A percentile compares a stretch with the other conserved stretches of the same genome.
Evolutionary conservation across 2,797 vertebrate genomes (phyloP).

Genomic region (Sorex maritimensis): DNA sequence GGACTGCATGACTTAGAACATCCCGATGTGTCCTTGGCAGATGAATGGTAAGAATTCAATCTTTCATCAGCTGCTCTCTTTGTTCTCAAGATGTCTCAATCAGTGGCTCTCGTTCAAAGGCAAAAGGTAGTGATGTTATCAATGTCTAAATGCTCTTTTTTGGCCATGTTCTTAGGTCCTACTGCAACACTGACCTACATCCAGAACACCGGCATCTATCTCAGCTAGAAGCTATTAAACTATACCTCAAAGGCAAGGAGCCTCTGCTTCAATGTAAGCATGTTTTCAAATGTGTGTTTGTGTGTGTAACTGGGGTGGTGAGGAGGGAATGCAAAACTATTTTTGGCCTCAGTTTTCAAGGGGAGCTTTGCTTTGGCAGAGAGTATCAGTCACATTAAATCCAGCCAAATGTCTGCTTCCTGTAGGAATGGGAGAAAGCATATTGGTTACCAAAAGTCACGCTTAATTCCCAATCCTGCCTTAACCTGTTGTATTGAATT

Average conservation of each 20-base stretch:
- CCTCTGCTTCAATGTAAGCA: slow-evolving; percentile 96
- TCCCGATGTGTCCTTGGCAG: slow-evolving; percentile 97
- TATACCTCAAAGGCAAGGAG: slow-evolving; percentile 96
- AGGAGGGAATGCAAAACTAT: not conserved
- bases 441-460: not conserved
- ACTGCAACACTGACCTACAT: slow-evolving; percentile 97
- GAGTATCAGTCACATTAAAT: not conserved
- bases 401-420: not conserved
- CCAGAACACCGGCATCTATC: slow-evolving; percentile 96
- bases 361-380: slow-evolving; percentile 32
- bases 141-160: slow-evolving; percentile 75
- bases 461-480: not conserved
- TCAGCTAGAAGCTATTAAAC: slow-evolving; percentile 97
- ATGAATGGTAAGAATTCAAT: slow-evolving; percentile 96
- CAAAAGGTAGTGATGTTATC: slow-evolving; percentile 59
- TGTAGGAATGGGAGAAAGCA: slow-evolving; percentile 3
- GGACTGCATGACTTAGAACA: slow-evolving; percentile 99
- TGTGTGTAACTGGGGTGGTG: not conserved
- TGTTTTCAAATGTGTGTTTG: not conserved
- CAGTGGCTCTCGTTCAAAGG: slow-evolving; percentile 87
- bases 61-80: slow-evolving; percentile 72
- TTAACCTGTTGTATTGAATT: not conserved
- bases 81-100: slow-evolving; percentile 60
- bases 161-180: slow-evolving; percentile 93
- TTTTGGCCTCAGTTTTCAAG: not conserved